phyloP scores from a whole-genome alignment of 30 jellyfish, hydroid and myxozoan species.

The Aurelia sp. region DNA sequence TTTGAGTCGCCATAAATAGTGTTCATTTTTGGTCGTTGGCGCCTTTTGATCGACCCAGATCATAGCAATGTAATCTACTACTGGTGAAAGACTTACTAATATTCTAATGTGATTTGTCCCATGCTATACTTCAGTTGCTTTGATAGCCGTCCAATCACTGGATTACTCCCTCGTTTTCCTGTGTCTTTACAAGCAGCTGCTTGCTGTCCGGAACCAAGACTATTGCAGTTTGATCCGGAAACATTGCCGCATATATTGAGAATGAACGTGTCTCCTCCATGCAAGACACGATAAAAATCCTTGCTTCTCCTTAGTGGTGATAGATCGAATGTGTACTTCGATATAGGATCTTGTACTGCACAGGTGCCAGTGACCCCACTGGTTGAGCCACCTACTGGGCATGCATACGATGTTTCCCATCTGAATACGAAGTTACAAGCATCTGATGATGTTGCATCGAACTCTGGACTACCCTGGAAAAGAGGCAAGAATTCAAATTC shows the following conservation, averaged over 20 bases:
- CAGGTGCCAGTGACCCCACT: slow-evolving; percentile 52
- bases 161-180: slow-evolving; percentile 26
- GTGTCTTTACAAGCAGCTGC: slow-evolving; percentile 66
- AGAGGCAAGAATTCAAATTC: no score
- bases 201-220: slow-evolving; percentile 39
- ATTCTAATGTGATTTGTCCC: slow-evolving; percentile 56
- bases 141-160: slow-evolving; percentile 56
- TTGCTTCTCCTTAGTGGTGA: slow-evolving; percentile 53
- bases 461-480: slow-evolving; percentile 79
- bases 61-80: no score
- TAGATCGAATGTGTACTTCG: slow-evolving; percentile 61
- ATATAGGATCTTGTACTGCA: slow-evolving; percentile 65
- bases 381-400: slow-evolving; percentile 52
- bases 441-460: slow-evolving; percentile 56
- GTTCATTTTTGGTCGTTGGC: no score
- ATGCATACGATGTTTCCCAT: slow-evolving; percentile 81
- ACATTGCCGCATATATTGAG: slow-evolving; percentile 83
- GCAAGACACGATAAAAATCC: slow-evolving; percentile 51
- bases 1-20: no score
- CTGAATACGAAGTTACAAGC: slow-evolving; percentile 60
- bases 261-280: slow-evolving; percentile 25
- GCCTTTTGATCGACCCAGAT: no score
- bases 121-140: slow-evolving; percentile 44
- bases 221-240: slow-evolving; percentile 67
- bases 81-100: slow-evolving; percentile 33